phyloP scores from a whole-genome alignment of 2,888 invertebrate species.

The Pristionchus exspectatus region DNA sequence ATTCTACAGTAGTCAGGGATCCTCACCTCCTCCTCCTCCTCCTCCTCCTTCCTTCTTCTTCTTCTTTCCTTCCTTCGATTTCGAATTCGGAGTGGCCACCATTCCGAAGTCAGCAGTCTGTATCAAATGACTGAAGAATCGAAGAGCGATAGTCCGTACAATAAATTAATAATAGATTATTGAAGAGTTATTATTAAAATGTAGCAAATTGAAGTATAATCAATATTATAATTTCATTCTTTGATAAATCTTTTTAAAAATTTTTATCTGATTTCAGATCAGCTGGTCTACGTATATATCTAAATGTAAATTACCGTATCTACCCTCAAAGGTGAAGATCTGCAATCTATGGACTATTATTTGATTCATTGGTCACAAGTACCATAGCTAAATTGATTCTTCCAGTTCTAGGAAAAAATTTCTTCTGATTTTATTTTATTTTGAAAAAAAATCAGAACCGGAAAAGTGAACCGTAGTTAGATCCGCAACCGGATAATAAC shows the following conservation, averaged over 20 bases:
- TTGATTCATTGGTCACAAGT: no score
- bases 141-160: not conserved
- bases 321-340: no score
- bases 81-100: not conserved
- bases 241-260: not conserved
- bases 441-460: no score
- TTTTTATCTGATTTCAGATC: no score
- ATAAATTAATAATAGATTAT: not conserved
- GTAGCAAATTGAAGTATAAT: not conserved
- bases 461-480: no score
- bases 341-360: no score
- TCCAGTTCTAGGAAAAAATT: no score
- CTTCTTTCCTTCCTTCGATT: slow-evolving; percentile 38
- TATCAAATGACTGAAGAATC: not conserved
- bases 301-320: no score
- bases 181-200: not conserved
- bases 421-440: no score
- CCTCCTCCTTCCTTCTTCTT: not conserved
- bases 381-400: no score
- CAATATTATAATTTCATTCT: not conserved
- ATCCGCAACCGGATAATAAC: no score
- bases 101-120: not conserved
- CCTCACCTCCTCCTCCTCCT: not conserved
- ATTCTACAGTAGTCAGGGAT: not conserved
- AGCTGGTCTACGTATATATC: no score